Conservation (phyloP, 2,113 vertebrate genomes). For the Pollimyrus isidori region DNA sequence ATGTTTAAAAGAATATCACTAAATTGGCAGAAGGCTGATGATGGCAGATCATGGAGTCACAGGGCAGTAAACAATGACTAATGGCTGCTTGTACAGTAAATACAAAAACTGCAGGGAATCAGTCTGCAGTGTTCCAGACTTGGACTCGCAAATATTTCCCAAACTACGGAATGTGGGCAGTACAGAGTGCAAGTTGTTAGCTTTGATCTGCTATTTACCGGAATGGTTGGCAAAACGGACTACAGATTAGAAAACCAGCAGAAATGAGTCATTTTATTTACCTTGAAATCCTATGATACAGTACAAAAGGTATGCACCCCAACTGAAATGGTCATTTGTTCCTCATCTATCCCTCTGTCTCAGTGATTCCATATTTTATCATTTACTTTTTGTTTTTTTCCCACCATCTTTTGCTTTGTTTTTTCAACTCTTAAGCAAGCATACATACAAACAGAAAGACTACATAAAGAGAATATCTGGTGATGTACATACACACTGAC, state of each 20-base stretch:
- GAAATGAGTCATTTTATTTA: not conserved
- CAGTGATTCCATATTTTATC: not conserved
- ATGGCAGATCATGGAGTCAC: not conserved
- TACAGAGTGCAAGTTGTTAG: not conserved
- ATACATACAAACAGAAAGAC: not conserved
- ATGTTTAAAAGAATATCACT: not conserved
- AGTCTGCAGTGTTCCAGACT: not conserved
- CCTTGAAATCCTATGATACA: not conserved
- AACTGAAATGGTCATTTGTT: not conserved
- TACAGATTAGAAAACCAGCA: not conserved
- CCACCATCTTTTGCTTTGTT: not conserved
- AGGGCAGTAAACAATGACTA: not conserved
- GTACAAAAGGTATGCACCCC: not conserved
- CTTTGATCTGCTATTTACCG: not conserved
- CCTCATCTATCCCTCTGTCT: not conserved
- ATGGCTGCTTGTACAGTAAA: slow-evolving; percentile 9
- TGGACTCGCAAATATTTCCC: not conserved
- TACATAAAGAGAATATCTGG: not conserved
- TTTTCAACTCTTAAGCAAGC: not conserved
- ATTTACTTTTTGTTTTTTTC: not conserved
- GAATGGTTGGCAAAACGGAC: not conserved
- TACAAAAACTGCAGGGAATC: not conserved
- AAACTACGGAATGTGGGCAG: not conserved
- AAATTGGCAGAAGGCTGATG: not conserved
- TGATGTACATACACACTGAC: not conserved